Evolutionary conservation across 2,113 vertebrate genomes (phyloP), one percentile per base, ranked within the genome.

Genomic region (Cyrtonyx montezumae): DNA sequence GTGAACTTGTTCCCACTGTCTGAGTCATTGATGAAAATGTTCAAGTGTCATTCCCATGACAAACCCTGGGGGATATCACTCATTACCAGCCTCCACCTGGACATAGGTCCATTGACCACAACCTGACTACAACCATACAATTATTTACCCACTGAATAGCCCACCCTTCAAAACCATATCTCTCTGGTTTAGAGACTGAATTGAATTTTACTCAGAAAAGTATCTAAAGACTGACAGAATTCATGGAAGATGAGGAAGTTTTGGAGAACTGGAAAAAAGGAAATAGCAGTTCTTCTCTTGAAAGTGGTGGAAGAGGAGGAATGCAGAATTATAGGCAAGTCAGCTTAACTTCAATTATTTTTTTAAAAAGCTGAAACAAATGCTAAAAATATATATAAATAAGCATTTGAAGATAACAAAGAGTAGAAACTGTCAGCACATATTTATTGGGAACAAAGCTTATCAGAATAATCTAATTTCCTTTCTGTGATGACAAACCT

Each of bases 381-480:
- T 79, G 95, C 87, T n/a, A 78, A 94, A 86, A 88, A 28, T 32
- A 87, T 82, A 51, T 26, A 26, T 26, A 14, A 92, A 82, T 89
- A 74, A 66, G 42, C n/a, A 95, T 42, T 58, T 74, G 49, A 36
- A 89, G 75, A 82, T 95, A 92, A 73, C 6, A 1, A 63, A 80
- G 12, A 84, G n/a, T 61, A 51, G 43, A 63, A 7, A 84, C 45
- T 62, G 13, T 56, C 77, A 94, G 23, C 49, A 51, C 21, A 89
- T n/a, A 82, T 82, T 91, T 92, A 16, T 74, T 73, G 58, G 58
- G 75, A 89, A 84, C 36, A 92, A 91, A 92, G 40, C 53, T 79
- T 84, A 81, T 87, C 67, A 87, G 49, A 82, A 87, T 79, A 92
- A 95, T 91, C 49, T 84, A 82, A 82, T 89, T 94, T 95, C 26